A percentile compares a stretch with the other conserved stretches of the same genome.
phyloP scores from a whole-genome alignment of 2,113 vertebrate genomes.

The Cavia porcellus region DNA sequence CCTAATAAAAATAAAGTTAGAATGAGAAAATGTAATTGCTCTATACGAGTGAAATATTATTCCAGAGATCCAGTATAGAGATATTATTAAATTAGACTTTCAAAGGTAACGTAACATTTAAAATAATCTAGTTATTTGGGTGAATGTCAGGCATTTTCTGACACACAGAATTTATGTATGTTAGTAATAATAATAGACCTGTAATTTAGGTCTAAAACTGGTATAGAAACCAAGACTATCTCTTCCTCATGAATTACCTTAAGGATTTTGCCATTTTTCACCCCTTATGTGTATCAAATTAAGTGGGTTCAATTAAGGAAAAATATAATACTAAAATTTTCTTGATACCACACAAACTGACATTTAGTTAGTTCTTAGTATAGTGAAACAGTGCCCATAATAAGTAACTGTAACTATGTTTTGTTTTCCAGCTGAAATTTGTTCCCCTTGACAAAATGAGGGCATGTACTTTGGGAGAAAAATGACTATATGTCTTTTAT shows the following conservation, averaged over 20 bases:
- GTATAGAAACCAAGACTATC: not conserved
- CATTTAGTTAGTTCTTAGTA: not conserved
- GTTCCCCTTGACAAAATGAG: not conserved
- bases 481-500: not conserved
- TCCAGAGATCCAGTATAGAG: not conserved
- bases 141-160: not conserved
- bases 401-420: not conserved
- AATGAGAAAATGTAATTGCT: not conserved
- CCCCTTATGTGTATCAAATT: not conserved
- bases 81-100: conserved; percentile 49
- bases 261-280: not conserved
- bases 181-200: not conserved
- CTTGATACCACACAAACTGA: not conserved
- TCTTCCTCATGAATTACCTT: not conserved
- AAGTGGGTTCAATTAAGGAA: conserved; percentile 3
- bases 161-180: not conserved
- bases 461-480: not conserved
- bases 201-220: not conserved
- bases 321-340: conserved; percentile 27
- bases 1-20: conserved; percentile 56
- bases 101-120: not conserved
- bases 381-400: not conserved
- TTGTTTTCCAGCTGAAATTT: conserved; percentile 22
- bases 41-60: not conserved
- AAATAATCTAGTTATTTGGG: not conserved